Evolutionary conservation across 1,140 invertebrate species (phyloP).

Genomic region (Apis dorsata): DNA sequence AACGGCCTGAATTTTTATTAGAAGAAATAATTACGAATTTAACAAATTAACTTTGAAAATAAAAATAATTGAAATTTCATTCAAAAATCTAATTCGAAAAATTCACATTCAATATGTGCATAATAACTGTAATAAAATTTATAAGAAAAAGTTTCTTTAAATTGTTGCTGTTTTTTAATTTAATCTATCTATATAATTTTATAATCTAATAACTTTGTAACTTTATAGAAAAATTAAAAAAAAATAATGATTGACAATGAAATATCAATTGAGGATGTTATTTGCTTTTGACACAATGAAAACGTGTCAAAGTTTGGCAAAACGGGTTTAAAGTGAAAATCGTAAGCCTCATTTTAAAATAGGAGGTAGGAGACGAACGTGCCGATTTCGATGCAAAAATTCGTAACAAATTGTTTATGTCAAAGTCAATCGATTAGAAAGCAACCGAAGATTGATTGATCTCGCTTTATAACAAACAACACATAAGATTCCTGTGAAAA

Average conservation of each 20-base stretch:
- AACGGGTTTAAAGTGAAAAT: neutral
- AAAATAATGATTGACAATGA: neutral
- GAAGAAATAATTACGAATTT: neutral
- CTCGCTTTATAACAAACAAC: neutral
- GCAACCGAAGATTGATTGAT: slow-evolving; percentile 51
- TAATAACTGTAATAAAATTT: too few relatives aligned
- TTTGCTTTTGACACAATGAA: neutral
- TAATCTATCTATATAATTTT: too few relatives aligned
- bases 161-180: too few relatives aligned
- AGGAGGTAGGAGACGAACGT: neutral
- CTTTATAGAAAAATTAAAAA: neutral
- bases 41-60: neutral
- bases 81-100: neutral
- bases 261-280: neutral
- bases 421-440: slow-evolving; percentile 59
- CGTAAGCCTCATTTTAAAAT: neutral
- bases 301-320: neutral
- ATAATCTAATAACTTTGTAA: too few relatives aligned
- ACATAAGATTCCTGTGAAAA: neutral
- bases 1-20: neutral
- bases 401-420: neutral
- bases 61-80: too few relatives aligned
- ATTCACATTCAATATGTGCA: neutral
- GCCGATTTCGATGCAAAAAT: neutral
- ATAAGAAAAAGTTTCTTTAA: too few relatives aligned